Evolutionary conservation across 2,888 invertebrate species (phyloP), one percentile per base, ranked within the genome.

Genomic region (Dynastes tityus): DNA sequence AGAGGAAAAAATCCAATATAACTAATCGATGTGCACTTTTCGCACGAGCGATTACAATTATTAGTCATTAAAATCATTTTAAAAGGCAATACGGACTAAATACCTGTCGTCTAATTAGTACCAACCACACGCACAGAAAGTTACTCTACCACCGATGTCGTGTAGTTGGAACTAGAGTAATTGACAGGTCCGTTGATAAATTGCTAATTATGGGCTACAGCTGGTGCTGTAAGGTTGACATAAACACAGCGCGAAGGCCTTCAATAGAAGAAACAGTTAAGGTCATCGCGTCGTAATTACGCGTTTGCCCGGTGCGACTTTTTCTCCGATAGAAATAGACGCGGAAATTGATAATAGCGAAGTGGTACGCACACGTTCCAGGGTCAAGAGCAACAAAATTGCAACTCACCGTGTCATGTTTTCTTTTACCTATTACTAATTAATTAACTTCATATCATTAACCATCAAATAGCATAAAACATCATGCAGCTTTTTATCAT

Each of bases 151-250:
- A 27, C 29, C 4, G 11, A 6, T 27, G 61, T 27, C 61, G 22
- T 61, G 61, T 61, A 32, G 64, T 45, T 22, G 45, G 3, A 40
- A 45, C 27, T 29, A 2, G 40, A 65, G 37, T 67, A 67, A 67
- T 67, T 67, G 67, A 67, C 67, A 67, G 67, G 45, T 45, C 49
- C 9, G 45, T 22, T 67, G 67, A 67, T 67, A 67, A 67, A 67
- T 67, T 49, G 67, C 49, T 67, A 67, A 67, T 49, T 67, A 67
- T 11, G 27, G 13, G 22, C 22, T 58, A 22, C n/a, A 27, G 67
- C 49, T 49, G 22, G 45, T 49, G 45, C 11, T 49, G 49, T 49
- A 49, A 49, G 49, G 67, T 67, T 67, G 67, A 49, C 67, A 49
- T 49, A 67, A 45, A 45, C 67, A 11, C 67, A 49, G 49, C 65